Base-by-base conservation (phyloP, 2,797 vertebrate species). In the Kryptopterus vitreolus region DNA sequence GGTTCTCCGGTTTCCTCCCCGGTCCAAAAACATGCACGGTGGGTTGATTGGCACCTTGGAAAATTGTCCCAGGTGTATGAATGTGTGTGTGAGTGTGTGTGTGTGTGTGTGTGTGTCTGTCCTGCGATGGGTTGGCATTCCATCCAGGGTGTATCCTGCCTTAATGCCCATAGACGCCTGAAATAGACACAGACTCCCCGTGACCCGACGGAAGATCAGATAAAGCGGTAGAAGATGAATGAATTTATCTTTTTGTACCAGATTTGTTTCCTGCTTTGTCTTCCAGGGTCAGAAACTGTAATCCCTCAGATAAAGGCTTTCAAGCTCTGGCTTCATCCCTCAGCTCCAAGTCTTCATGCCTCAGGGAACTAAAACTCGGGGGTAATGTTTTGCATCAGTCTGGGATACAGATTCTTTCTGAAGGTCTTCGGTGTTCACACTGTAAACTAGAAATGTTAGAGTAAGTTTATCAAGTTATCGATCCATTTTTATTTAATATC, bases 391-490 rank as follows among this genome's bases (percentile, higher is more conserved):
- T 78, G 52, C 15, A 50, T 15, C 70, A 62, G 35, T 20, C 38
- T 20, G 78, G 71, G 0, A 52, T 82, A 33, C 16, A 8, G 29
- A 80, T 81, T 24, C 33, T 86, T 29, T 79, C 53, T 38, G 46
- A 77, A 31, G 82, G 82, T 29, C 57, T 86, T 66, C 74, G 29
- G 18, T 61, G 53, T 76, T 46, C 33, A 16, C 78, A 84, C 59
- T 84, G 83, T 62, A 82, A 82, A 73, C 81, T 86, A 59, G 65
- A 86, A 55, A 79, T 31, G 33, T 59, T 86, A 22, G 76, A 82
- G 83, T 84, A 78, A 76, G 84, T 59, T n/a, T 1, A 16, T 53
- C 22, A 26, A 38, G 24, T 9, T 52, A 35, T 61, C 20, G 9
- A 77, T 61, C 20, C 16, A 77, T 52, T 57, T 26, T 11, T 26